These are phyloP conservation scores for Anoplopoma fimbria DNA, from an alignment of 2,113 vertebrate species.

Conservation along the genomic window DNA sequence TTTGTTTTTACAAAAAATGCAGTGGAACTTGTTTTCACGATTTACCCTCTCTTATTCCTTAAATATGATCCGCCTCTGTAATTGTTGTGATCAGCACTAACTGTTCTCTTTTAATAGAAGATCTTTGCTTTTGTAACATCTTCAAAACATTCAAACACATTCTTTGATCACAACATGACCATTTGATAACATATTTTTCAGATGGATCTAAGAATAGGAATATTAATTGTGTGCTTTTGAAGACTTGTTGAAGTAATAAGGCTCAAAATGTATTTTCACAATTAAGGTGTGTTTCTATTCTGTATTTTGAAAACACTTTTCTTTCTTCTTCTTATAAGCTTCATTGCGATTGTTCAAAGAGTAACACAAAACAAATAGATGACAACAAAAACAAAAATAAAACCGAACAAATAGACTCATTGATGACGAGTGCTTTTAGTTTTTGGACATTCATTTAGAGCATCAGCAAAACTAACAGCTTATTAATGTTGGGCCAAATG, in stretches of 20 bases:
- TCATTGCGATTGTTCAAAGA: not conserved
- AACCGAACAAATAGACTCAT: not conserved
- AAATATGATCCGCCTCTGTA: not conserved
- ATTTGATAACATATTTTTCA: not conserved
- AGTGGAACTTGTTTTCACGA: not conserved
- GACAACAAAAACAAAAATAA: not conserved
- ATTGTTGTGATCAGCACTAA: not conserved
- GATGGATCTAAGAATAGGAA: constrained; percentile 8
- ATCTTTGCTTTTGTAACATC: not conserved
- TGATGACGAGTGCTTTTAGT: not conserved
- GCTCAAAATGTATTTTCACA: not conserved
- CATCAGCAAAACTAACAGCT: not conserved
- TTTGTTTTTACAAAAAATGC: not conserved
- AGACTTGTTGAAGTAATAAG: not conserved
- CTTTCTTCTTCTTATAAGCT: not conserved
- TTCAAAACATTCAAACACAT: not conserved
- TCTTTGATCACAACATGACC: not conserved
- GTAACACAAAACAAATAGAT: not conserved
- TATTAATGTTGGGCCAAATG: not conserved
- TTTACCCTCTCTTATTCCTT: not conserved
- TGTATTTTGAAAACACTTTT: not conserved
- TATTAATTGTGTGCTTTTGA: not conserved
- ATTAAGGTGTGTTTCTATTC: not conserved
- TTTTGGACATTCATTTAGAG: not conserved
- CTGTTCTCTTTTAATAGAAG: not conserved